Conservation (phyloP, 2,888 invertebrate genomes). For the Agrotis puta region DNA sequence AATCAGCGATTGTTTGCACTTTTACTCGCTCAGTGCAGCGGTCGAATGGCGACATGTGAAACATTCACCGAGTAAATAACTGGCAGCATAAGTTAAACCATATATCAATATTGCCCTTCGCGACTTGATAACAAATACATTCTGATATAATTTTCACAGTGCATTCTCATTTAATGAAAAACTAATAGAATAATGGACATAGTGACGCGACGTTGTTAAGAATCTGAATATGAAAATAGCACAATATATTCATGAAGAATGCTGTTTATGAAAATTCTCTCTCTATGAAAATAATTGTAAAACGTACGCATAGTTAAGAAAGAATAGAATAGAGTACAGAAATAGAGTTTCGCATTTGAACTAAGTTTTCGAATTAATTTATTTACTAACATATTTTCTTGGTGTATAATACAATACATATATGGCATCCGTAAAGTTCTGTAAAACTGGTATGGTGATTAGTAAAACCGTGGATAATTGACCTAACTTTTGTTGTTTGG, state of each 20-base stretch:
- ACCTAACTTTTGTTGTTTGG: background rate
- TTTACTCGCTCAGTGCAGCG: background rate
- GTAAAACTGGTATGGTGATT: background rate
- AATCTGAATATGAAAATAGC: conserved; percentile 14
- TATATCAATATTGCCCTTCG: background rate
- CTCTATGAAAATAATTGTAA: conserved; percentile 10
- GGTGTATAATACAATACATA: background rate
- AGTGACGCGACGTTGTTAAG: background rate
- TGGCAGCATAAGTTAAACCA: background rate
- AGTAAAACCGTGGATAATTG: background rate
- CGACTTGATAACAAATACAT: background rate
- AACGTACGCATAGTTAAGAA: conserved; percentile 33
- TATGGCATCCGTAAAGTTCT: background rate
- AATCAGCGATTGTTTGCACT: background rate
- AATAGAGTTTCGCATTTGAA: background rate
- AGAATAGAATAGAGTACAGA: background rate
- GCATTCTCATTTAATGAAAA: conserved; percentile 5
- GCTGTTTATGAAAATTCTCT: conserved; percentile 9
- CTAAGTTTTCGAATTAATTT: background rate
- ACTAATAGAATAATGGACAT: conserved; percentile 17
- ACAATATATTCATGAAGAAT: conserved; percentile 3
- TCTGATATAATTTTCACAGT: background rate
- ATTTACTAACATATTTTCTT: background rate
- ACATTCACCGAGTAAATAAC: background rate
- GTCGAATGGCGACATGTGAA: background rate